Percentiles rank a stretch among this genome's conserved stretches.
Evolutionary conservation across 1,140 invertebrate species (phyloP).

Genomic region (Phymastichus coffea): DNA sequence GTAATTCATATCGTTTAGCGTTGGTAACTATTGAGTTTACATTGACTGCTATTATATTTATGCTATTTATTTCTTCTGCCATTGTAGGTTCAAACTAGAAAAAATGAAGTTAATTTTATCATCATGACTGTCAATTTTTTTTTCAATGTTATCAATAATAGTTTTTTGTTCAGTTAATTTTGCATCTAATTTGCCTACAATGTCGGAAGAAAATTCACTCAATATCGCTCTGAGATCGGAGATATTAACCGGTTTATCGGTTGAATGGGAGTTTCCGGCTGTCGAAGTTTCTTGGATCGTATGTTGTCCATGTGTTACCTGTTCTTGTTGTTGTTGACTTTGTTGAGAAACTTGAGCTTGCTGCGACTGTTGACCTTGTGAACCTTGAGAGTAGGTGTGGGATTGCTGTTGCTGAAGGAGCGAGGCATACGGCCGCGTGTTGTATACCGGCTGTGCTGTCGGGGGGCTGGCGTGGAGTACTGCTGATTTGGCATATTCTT

Average conservation of each 20-base stretch:
- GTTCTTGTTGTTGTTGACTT: too few relatives aligned
- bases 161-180: not conserved
- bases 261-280: too few relatives aligned
- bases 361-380: too few relatives aligned
- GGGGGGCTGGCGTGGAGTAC: too few relatives aligned
- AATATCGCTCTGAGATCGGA: not conserved
- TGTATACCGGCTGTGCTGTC: not conserved
- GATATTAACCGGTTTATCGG: too few relatives aligned
- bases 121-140: not conserved
- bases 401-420: not conserved
- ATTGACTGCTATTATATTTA: constrained; percentile 30
- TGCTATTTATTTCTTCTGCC: not conserved
- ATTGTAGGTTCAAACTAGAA: not conserved
- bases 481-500: not conserved
- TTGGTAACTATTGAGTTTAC: constrained; percentile 29
- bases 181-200: not conserved
- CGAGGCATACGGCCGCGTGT: not conserved
- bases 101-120: not conserved
- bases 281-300: too few relatives aligned
- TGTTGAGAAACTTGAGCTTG: too few relatives aligned
- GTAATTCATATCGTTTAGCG: constrained; percentile 19
- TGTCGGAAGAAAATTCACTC: not conserved
- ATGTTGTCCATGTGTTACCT: too few relatives aligned
- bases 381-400: too few relatives aligned
- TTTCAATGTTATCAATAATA: not conserved